Conservation (phyloP, 2,888 invertebrate species). For the Lepidocyrtoides sp. region DNA sequence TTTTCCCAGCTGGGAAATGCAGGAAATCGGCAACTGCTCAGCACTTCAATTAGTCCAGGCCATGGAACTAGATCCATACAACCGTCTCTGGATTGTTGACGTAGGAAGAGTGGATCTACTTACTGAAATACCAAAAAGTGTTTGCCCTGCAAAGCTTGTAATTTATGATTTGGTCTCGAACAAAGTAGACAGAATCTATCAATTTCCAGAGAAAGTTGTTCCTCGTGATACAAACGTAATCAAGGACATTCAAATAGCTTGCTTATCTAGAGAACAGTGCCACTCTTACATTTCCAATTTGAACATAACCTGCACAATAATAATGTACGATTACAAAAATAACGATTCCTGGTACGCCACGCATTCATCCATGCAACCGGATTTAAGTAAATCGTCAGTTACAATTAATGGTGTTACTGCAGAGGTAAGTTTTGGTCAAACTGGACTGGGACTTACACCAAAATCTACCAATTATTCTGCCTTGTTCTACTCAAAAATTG, state of each 20-base stretch:
- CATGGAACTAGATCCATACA: conserved; percentile 91
- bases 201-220: conserved; percentile 89
- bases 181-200: conserved; percentile 89
- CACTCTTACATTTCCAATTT: conserved; percentile 75
- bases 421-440: conserved; percentile 58
- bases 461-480: conserved; percentile 44
- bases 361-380: conserved; percentile 66
- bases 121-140: conserved; percentile 87
- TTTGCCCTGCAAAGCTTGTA: conserved; percentile 89
- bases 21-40: background rate
- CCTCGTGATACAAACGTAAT: conserved; percentile 89
- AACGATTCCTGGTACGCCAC: conserved; percentile 70
- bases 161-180: conserved; percentile 90
- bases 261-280: conserved; percentile 57
- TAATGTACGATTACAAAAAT: conserved; percentile 51
- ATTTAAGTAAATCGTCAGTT: conserved; percentile 23
- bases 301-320: conserved; percentile 26
- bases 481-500: conserved; percentile 61
- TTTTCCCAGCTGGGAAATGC: background rate
- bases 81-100: conserved; percentile 91
- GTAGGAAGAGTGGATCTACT: conserved; percentile 89
- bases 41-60: conserved; percentile 91
- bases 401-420: conserved; percentile 65
- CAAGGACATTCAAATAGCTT: conserved; percentile 88
- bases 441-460: conserved; percentile 53